phyloP scores from a whole-genome alignment of 2,113 vertebrate species.

The Nansenia antarctica region DNA sequence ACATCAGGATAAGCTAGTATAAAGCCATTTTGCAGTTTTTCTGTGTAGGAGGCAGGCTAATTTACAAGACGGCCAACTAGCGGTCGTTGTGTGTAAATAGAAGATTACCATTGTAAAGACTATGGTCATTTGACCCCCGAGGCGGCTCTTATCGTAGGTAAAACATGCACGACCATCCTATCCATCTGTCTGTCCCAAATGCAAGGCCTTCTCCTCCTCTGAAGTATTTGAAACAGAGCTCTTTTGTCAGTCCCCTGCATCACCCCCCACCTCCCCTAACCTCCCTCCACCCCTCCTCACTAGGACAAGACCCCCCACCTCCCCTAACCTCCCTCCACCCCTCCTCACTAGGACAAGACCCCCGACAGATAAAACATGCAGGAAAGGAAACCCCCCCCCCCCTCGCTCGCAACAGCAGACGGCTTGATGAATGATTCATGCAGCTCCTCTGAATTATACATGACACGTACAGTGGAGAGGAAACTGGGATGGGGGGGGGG shows the following conservation, averaged over 20 bases:
- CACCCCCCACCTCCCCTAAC: not conserved
- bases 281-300: not conserved
- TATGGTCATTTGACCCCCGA: too few species aligned
- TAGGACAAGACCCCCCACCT: not conserved
- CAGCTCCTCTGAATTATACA: conserved; percentile 26
- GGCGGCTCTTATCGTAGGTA: too few species aligned
- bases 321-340: not conserved
- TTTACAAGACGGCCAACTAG: too few species aligned
- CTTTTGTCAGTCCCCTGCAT: not conserved
- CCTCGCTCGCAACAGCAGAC: conserved; percentile 6
- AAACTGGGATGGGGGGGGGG: not conserved
- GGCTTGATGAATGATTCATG: conserved; percentile 29
- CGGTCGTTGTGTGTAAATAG: too few species aligned
- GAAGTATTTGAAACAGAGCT: not conserved
- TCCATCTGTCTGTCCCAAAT: too few species aligned
- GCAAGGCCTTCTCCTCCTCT: too few species aligned
- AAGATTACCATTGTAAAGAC: too few species aligned
- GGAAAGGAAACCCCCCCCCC: not conserved
- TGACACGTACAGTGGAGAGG: conserved; percentile 16
- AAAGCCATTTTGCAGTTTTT: too few species aligned
- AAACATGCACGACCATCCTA: too few species aligned
- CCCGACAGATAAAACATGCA: not conserved
- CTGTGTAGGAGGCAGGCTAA: too few species aligned
- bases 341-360: not conserved
- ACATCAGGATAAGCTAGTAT: too few species aligned